Evolutionary conservation across 37 sponge, comb jelly and placozoan species (phyloP), one percentile per base, ranked within the genome.

Genomic region (Bolinopsis microptera): DNA sequence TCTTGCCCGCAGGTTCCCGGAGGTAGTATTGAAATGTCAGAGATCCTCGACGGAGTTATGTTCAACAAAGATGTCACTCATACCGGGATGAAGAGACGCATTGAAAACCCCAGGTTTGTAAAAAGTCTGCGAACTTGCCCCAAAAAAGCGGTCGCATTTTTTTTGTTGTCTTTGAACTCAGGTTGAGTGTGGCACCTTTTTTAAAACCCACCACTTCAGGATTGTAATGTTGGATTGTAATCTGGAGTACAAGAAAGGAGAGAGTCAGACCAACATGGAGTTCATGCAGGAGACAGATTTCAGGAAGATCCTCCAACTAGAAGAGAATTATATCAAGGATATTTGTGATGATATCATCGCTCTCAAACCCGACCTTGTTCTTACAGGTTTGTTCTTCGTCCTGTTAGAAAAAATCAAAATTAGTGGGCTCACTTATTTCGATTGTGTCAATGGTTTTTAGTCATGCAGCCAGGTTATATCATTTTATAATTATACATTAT

Each of bases 171-270:
- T n/a, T n/a, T n/a, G n/a, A n/a, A n/a, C n/a, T n/a, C n/a, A n/a
- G n/a, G n/a, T n/a, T n/a, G n/a, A n/a, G n/a, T n/a, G n/a, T n/a
- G n/a, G n/a, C n/a, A n/a, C n/a, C n/a, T n/a, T n/a, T n/a, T 48
- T 48, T 48, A 48, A 5, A 34, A 16, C 48, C 35, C 28, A 2
- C 61, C 48, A 25, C 77, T 96, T 96, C 72, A 95, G 97, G 38
- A 97, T 99, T 83, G 83, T 99, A 0, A 83, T 99, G 39, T 76
- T 99, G 92, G 99, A 99, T 69, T 99, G 99, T 69, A 80, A 94
- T 39, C 77, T 99, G 68, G 99, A 99, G 94, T 99, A 97, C 93
- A 99, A 99, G 95, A 99, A 99, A 93, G 99, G 98, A 94, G 98
- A 98, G 74, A 96, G 97, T 70, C 94, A 94, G 94, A 96, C 95